These are phyloP conservation scores for Thymelicus lineola DNA, from an alignment of 2,888 invertebrate species.

Conservation along the genomic window DNA sequence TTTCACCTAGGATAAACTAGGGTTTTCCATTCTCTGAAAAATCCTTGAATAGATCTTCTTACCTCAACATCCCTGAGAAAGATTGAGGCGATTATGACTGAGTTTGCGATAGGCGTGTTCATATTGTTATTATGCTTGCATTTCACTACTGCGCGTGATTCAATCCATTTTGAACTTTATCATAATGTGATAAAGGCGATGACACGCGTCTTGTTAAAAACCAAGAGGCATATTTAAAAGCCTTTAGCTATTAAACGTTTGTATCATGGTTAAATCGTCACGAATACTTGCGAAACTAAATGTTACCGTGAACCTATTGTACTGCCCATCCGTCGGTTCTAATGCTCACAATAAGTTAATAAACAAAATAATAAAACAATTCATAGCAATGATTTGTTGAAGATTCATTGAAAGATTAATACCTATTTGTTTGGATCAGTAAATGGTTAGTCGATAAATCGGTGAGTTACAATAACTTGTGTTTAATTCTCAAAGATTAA, in stretches of 20 bases:
- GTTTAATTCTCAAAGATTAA: no score
- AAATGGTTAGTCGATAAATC: not conserved
- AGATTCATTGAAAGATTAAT: slow-evolving; percentile 26
- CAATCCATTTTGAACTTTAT: slow-evolving; percentile 7
- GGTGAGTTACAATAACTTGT: no score
- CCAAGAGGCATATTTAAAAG: slow-evolving; percentile 59
- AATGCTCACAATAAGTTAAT: slow-evolving; percentile 39
- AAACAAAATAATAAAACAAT: slow-evolving; percentile 38
- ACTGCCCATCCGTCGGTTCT: slow-evolving; percentile 42
- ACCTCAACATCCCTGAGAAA: slow-evolving; percentile 71
- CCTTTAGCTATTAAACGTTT: slow-evolving; percentile 67
- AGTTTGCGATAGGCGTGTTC: slow-evolving; percentile 69
- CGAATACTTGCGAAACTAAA: slow-evolving; percentile 54
- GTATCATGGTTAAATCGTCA: slow-evolving; percentile 66
- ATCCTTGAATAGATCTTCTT: slow-evolving; percentile 64
- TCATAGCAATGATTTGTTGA: slow-evolving; percentile 29
- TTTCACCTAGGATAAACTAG: not conserved
- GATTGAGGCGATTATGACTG: slow-evolving; percentile 65
- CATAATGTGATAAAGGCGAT: not conserved
- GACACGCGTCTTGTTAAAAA: slow-evolving; percentile 1
- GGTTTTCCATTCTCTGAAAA: slow-evolving; percentile 31
- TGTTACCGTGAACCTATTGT: slow-evolving; percentile 38
- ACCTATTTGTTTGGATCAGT: slow-evolving; percentile 14
- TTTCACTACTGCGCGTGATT: slow-evolving; percentile 8
- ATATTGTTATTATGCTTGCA: slow-evolving; percentile 62